Evolutionary conservation across 2,113 vertebrate genomes (phyloP).

Genomic region (Aphelocoma coerulescens): DNA sequence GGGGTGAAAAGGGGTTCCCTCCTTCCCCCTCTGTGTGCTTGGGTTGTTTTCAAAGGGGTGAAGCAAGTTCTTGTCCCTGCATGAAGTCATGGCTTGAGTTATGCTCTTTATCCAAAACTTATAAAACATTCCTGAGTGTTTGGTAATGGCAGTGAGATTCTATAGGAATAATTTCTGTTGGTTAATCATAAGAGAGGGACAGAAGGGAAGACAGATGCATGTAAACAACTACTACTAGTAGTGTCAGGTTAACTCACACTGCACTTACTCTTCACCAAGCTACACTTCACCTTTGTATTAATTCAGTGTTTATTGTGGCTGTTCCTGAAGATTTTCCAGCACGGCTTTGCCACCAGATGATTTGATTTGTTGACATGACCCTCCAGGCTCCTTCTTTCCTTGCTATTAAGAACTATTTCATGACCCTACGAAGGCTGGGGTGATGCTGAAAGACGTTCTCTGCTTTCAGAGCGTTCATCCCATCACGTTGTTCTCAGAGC

Average conservation of each 20-base stretch:
- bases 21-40: neutral
- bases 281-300: neutral
- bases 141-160: neutral
- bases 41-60: neutral
- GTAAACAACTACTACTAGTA: neutral
- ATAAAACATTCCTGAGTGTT: neutral
- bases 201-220: neutral
- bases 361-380: neutral
- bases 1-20: neutral
- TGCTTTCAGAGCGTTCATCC: neutral
- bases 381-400: neutral
- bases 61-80: neutral
- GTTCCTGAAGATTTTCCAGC: neutral
- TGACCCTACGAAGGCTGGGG: neutral
- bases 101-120: neutral
- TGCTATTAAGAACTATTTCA: neutral
- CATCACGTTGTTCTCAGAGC: rapidly evolving
- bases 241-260: neutral
- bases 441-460: neutral
- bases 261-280: neutral
- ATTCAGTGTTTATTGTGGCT: neutral
- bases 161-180: neutral
- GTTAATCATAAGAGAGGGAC: neutral
- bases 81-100: neutral
- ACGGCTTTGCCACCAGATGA: neutral